These are phyloP conservation scores for Eueremaeus valkanovi DNA, from an alignment of 2,888 invertebrate species.

Conservation along the genomic window DNA sequence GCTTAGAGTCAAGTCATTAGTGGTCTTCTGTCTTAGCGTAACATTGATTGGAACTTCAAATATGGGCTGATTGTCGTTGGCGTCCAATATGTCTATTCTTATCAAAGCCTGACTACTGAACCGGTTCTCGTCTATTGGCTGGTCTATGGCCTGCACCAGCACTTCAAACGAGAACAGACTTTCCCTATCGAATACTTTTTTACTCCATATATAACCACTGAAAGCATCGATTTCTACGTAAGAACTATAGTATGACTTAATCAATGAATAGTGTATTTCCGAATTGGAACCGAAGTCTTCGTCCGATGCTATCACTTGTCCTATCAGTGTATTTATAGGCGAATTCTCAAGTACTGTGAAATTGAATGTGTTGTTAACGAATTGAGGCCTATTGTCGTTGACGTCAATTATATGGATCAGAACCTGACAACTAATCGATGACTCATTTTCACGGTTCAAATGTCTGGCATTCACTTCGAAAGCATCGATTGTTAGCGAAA, in stretches of 20 bases:
- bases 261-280: conserved; percentile 75
- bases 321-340: conserved; percentile 82
- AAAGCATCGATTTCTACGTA: conserved; percentile 68
- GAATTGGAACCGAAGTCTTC: conserved; percentile 85
- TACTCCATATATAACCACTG: conserved; percentile 83
- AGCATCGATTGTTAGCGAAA: conserved; percentile 78
- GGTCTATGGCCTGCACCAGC: conserved; percentile 59
- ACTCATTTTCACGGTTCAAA: conserved; percentile 60
- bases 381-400: conserved; percentile 91
- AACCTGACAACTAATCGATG: conserved; percentile 72
- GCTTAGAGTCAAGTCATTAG: background rate
- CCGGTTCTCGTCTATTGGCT: conserved; percentile 29
- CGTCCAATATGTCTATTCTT: conserved; percentile 78
- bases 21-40: background rate
- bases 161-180: conserved; percentile 63
- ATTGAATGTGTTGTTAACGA: conserved; percentile 82
- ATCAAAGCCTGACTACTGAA: conserved; percentile 80
- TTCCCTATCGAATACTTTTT: conserved; percentile 83
- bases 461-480: conserved; percentile 60
- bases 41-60: conserved; percentile 38
- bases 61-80: conserved; percentile 79
- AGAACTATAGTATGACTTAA: conserved; percentile 52
- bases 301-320: conserved; percentile 83
- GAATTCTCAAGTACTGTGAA: conserved; percentile 85
- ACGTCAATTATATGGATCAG: conserved; percentile 91